Conservation (phyloP, 2,113 vertebrate species). For the Typhlomys cinereus region DNA sequence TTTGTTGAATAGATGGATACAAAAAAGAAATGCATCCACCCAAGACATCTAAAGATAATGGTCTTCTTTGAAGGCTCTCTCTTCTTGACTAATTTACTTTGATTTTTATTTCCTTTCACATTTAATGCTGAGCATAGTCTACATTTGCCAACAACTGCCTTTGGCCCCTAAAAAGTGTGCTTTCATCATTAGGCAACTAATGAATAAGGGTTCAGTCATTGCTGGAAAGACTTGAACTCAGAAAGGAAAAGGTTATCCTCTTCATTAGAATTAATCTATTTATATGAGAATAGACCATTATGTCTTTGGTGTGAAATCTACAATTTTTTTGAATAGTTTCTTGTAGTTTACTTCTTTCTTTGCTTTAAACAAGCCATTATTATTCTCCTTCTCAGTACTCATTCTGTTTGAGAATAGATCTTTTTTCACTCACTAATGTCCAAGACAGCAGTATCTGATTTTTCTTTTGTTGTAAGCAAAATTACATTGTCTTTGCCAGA, state of each 20-base stretch:
- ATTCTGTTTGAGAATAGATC: conserved; percentile 1
- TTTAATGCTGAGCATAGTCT: conserved; percentile 11
- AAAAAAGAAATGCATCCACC: conserved; percentile 9
- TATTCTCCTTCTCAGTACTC: neutral
- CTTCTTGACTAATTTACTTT: conserved; percentile 64
- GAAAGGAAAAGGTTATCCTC: conserved; percentile 51
- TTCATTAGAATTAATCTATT: conserved; percentile 65
- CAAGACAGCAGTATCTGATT: neutral
- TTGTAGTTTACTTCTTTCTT: conserved; percentile 54
- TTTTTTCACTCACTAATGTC: neutral
- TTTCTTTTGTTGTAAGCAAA: conserved; percentile 40
- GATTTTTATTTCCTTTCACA: conserved; percentile 58
- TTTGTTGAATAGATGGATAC: conserved; percentile 27
- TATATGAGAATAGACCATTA: conserved; percentile 40
- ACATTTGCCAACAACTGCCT: conserved; percentile 19
- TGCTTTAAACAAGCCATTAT: conserved; percentile 5
- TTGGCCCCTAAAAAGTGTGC: conserved; percentile 60
- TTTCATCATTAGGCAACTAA: conserved; percentile 70
- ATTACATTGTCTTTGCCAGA: neutral
- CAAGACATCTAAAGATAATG: conserved; percentile 38
- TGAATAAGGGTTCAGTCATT: conserved; percentile 63
- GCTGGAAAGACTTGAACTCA: conserved; percentile 62
- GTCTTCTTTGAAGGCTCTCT: conserved; percentile 58
- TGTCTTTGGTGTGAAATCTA: conserved; percentile 57
- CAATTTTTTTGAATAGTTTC: conserved; percentile 50